Evolutionary conservation across 2,113 vertebrate species (phyloP).

Genomic region (Orientallactaga bullata): DNA sequence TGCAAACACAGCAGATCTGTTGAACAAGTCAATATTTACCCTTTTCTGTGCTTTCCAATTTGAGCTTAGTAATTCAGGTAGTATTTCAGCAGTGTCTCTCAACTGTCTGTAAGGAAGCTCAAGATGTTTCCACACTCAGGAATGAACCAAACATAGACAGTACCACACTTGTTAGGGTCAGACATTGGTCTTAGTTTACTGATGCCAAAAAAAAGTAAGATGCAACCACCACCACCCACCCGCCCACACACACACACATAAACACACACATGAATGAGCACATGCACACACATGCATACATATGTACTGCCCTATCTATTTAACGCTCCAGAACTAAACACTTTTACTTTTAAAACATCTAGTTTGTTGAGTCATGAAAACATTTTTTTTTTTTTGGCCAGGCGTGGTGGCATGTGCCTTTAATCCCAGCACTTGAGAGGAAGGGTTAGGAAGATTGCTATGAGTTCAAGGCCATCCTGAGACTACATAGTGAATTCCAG

Average conservation of each 20-base stretch:
- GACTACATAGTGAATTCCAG: too few species aligned
- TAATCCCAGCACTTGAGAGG: too few species aligned
- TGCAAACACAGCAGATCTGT: slow-evolving; percentile 33
- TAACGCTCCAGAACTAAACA: slow-evolving; percentile 4
- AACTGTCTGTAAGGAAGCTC: neutral
- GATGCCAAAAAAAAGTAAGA: neutral
- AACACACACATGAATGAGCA: too few species aligned
- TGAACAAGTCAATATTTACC: slow-evolving; percentile 20
- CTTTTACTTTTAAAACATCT: neutral
- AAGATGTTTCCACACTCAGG: neutral
- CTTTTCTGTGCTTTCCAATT: slow-evolving; percentile 40
- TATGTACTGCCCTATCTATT: neutral
- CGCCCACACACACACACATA: too few species aligned
- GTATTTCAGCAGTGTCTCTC: neutral
- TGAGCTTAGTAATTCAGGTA: neutral
- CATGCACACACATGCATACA: neutral
- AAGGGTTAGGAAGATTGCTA: too few species aligned
- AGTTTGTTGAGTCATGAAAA: neutral
- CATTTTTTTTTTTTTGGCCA: neutral
- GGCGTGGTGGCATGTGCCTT: neutral
- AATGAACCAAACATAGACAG: neutral
- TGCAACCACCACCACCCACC: slow-evolving; percentile 14
- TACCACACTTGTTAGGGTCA: neutral
- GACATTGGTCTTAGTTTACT: neutral
- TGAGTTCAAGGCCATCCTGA: too few species aligned